Base-by-base conservation (phyloP, 2,888 invertebrate genomes). In the Theodoxus fluviatilis region DNA sequence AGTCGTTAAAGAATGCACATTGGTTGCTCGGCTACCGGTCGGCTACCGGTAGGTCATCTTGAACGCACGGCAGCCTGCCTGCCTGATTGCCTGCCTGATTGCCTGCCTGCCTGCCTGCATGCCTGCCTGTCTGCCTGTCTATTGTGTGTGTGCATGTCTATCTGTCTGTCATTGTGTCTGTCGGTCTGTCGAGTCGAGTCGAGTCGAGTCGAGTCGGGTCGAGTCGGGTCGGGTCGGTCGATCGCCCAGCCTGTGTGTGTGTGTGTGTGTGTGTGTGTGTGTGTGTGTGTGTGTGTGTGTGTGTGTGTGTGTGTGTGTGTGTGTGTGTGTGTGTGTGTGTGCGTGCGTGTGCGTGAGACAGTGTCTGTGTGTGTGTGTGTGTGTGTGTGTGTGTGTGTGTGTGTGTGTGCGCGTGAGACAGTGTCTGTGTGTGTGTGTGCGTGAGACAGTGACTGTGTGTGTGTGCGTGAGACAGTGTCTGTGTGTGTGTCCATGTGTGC, bases 371-470 rank as follows among this genome's bases (percentile, higher is more conserved):
- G 49, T 67, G 31, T 67, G 49, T 55, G 33, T 55, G 55, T 64
- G n/a, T 37, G 37, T 64, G n/a, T 64, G 37, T 37, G 22, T 63
- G 37, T 63, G n/a, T 63, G 37, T 63, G n/a, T 63, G 37, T 37
- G 7, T 63, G 37, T 63, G n/a, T 63, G 37, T 63, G n/a, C 38
- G 37, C 22, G 7, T 63, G 37, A 18, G 22, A 37, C 25, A 15
- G 12, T 66, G 28, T 66, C 6, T 43, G 31, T 47, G 28, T 66
- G 25, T 43, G 33, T 43, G 47, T 49, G 47, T 57, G 37, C 49
- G 67, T 67, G 22, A 57, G 40, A 65, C 47, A 69, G n/a, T 66
- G 43, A 40, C 66, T n/a, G 49, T 67, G 52, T 37, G 37, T 52
- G 55, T 22, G 52, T 67, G 55, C 18, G 55, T 67, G 67, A 37